Percentiles rank a stretch among this genome's conserved stretches.
phyloP scores from a whole-genome alignment of 2,113 vertebrate genomes.

The Haemorhous mexicanus region DNA sequence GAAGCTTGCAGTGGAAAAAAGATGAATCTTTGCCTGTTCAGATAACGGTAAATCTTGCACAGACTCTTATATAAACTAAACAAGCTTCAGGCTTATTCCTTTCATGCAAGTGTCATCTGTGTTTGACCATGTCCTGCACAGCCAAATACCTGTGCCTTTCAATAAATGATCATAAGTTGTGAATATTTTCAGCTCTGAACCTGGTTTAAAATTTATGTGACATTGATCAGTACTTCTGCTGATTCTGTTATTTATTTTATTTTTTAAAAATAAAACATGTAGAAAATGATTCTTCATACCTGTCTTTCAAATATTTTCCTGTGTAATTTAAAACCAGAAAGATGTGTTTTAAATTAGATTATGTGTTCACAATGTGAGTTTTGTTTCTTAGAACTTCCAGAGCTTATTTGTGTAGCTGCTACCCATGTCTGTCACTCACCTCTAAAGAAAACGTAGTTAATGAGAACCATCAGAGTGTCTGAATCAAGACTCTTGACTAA shows the following conservation, averaged over 20 bases:
- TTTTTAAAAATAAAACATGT: neutral
- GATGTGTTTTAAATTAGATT: neutral
- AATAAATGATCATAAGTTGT: neutral
- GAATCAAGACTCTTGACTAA: constrained; percentile 68
- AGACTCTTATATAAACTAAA: neutral
- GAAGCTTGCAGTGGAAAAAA: neutral
- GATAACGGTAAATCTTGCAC: neutral
- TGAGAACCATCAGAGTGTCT: constrained; percentile 70
- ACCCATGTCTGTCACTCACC: constrained; percentile 40
- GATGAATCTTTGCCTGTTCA: neutral
- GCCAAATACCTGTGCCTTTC: neutral
- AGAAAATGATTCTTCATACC: neutral
- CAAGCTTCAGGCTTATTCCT: neutral
- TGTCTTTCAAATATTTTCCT: neutral
- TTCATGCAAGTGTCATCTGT: neutral
- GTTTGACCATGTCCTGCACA: neutral
- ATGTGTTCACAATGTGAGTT: neutral
- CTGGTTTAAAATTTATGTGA: neutral
- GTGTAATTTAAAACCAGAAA: neutral
- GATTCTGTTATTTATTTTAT: neutral
- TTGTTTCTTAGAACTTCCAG: neutral
- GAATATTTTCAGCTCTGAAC: neutral
- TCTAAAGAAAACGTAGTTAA: constrained; percentile 83
- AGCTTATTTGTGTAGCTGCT: neutral
- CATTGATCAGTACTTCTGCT: neutral